Base-by-base conservation (phyloP, 2,113 vertebrate species). In the Anseranas semipalmata region DNA sequence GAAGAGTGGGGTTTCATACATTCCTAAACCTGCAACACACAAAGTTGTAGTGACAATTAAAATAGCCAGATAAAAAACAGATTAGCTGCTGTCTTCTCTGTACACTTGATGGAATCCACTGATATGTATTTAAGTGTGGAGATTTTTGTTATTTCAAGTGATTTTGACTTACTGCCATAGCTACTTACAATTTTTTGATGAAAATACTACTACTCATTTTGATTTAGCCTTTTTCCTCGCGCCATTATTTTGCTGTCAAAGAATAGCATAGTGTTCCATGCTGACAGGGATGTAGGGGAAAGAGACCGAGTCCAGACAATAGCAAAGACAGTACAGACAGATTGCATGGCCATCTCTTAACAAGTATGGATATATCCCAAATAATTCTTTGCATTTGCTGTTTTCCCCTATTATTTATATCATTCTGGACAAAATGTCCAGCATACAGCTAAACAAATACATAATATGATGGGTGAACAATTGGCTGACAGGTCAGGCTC, bases 1-100 rank as follows among this genome's bases (percentile, higher is more conserved):
- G 91, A 98, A 99, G 8, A 99, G 96, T 2, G 99, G 98, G 24
- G 98, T 99, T 95, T 99, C 99, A 86, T 99, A 99, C 98, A 99
- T 98, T 39, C 99, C 99, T 83, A 99, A 98, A 84, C 99, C 99
- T 99, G 90, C 65, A 97, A 92, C 84, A 93, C 20, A 93, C 25
- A 74, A 75, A 78, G 81, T 90, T 37, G 43, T 27, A 67, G 15
- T 63, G 39, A 92, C 35, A 46, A 43, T 21, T 33, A 55, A 45
- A 81, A 58, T 0, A 37, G 32, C 5, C 12, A 25, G 15, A 22
- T 74, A 53, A 66, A 81, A 39, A 8, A 0, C 21, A 59, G 10
- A 59, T 18, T 21, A 85, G 32, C 13, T 7, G 15, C 48, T 56
- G 33, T 13, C 43, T 71, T 70, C 55, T 70, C 55, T 12, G 19